Evolutionary conservation across 2,797 vertebrate genomes (phyloP), one percentile per base, ranked within the genome.

Genomic region (Sebastes iracundus): DNA sequence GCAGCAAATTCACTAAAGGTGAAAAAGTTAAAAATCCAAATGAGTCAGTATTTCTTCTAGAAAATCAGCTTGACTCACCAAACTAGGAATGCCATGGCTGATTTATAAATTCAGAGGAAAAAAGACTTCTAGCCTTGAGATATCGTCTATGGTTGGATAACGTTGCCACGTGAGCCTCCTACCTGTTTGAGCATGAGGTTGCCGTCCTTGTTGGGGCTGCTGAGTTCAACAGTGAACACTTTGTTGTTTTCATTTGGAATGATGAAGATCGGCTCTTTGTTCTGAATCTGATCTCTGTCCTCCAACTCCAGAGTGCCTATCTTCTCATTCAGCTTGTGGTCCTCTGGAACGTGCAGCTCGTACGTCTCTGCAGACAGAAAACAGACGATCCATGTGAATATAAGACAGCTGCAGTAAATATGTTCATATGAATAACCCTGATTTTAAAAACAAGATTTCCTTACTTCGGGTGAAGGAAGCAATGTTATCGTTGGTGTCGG

Each of bases 401-500:
- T n/a, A 6, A 64, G 22, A 46, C 33, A 13, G 65, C 55, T 2
- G 23, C 23, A n/a, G 20, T 53, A 14, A 68, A 68, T 16, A 5
- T 67, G 20, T 22, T 32, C 42, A 2, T 27, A 46, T 65, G 2
- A 28, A 30, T 28, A 52, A n/a, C 46, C 49, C 20, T 68, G 28
- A 9, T 18, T 52, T 49, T 28, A 16, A 52, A 30, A 52, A 13
- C 25, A 20, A 52, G 64, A 68, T 52, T 14, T 13, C 66, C 90
- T 84, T 82, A 98, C 98, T 0, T 84, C 81, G 78, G 61, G 92
- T 95, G 88, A 99, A 99, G 58, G 93, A 90, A 0, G 97, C 97
- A 6, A 95, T 93, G 91, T 99, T 99, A 93, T 99, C 98, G 0
- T 99, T 99, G 92, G 94, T 90, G 79, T 99, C 98, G 0, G 55